A percentile compares a stretch with the other conserved stretches of the same genome.
Evolutionary conservation across 2,888 invertebrate species (phyloP).

Genomic region (Trissonchulus sp.): DNA sequence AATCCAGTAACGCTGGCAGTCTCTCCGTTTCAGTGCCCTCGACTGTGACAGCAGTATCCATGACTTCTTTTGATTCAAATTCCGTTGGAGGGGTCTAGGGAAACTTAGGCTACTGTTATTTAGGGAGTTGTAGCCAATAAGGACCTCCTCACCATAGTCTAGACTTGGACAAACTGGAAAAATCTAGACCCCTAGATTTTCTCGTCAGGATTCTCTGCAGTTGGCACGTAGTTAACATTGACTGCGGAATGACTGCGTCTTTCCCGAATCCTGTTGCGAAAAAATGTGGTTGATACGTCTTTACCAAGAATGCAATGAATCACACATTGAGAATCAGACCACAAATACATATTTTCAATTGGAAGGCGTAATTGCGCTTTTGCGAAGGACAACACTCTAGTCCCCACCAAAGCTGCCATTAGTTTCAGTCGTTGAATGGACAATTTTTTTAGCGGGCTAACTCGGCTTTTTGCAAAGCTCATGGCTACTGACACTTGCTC

Average conservation of each 20-base stretch:
- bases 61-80: background rate
- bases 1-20: slow-evolving; percentile 11
- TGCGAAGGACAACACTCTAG: no score
- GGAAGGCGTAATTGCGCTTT: no score
- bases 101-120: background rate
- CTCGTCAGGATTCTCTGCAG: slow-evolving; percentile 45
- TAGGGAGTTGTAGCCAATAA: no score
- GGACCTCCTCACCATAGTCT: slow-evolving; percentile 43
- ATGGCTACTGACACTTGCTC: no score
- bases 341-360: no score
- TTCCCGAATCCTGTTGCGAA: slow-evolving; percentile 40
- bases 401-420: no score
- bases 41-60: no score
- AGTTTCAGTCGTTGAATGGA: no score
- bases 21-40: no score
- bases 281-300: slow-evolving; percentile 32
- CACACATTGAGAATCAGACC: slow-evolving; percentile 1
- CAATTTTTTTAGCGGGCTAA: no score
- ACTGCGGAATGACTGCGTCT: no score
- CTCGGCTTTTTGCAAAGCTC: no score
- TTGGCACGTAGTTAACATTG: slow-evolving; percentile 40
- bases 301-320: slow-evolving; percentile 27
- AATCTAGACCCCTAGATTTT: slow-evolving; percentile 38
- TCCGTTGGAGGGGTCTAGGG: slow-evolving; percentile 32
- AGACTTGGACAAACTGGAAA: slow-evolving; percentile 28